Conservation (phyloP, 2,113 vertebrate genomes). For the Cyprichromis sp. region DNA sequence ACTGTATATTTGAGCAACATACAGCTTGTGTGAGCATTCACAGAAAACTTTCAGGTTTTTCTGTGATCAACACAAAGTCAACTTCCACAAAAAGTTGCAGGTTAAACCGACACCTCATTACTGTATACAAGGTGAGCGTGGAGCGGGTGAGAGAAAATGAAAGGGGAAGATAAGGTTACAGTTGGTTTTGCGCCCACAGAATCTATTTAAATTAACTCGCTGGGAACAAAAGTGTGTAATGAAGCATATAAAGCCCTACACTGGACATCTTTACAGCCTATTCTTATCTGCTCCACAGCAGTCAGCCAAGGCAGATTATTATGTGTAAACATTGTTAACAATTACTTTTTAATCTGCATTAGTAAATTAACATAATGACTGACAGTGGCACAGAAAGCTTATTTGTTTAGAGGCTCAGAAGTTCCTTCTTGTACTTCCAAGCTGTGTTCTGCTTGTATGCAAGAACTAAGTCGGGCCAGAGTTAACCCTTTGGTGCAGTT, state of each 20-base stretch:
- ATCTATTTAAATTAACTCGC: constrained; percentile 33
- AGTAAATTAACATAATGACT: constrained; percentile 73
- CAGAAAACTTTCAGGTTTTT: background rate
- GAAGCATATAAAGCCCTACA: constrained; percentile 56
- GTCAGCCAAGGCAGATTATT: constrained; percentile 66
- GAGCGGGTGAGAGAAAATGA: background rate
- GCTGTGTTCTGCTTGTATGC: background rate
- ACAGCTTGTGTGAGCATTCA: background rate
- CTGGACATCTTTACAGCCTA: constrained; percentile 53
- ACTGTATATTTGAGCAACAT: background rate
- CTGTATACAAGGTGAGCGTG: constrained; percentile 1
- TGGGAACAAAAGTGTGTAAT: constrained; percentile 51
- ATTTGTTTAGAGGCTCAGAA: constrained; percentile 68
- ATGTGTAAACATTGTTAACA: constrained; percentile 69
- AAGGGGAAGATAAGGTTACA: constrained; percentile 28
- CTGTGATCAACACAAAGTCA: background rate
- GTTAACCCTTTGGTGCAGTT: background rate
- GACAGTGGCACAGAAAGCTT: constrained; percentile 62
- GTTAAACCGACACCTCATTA: constrained; percentile 8
- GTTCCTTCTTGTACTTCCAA: constrained; percentile 30
- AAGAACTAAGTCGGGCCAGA: background rate
- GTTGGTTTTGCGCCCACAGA: background rate
- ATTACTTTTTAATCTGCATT: constrained; percentile 75
- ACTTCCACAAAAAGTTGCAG: background rate
- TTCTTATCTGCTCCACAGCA: constrained; percentile 59